A percentile compares a stretch with the other conserved stretches of the same genome.
phyloP scores from a whole-genome alignment of 2,888 invertebrate species.

The Caenorhabditis becei region DNA sequence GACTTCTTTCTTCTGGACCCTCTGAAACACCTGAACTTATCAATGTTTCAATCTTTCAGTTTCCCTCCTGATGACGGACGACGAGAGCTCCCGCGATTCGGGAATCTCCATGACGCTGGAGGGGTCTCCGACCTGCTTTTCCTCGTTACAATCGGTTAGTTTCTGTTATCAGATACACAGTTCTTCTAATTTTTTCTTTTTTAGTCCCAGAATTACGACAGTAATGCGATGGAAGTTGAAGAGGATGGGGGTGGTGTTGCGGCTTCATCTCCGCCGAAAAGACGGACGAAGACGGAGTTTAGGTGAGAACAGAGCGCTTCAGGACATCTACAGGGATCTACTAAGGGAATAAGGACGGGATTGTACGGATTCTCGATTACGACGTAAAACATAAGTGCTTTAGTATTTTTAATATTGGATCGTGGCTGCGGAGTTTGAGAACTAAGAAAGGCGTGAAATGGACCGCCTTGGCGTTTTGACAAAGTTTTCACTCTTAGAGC shows the following conservation, averaged over 20 bases:
- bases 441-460: too few species aligned
- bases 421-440: too few species aligned
- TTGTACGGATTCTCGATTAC: slow-evolving; percentile 23
- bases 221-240: slow-evolving; percentile 25
- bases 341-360: not conserved
- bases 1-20: too few species aligned
- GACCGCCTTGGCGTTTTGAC: too few species aligned
- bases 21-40: too few species aligned
- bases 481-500: too few species aligned
- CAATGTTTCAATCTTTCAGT: slow-evolving; percentile 26
- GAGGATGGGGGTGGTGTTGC: not conserved
- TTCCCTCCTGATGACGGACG: slow-evolving; percentile 11
- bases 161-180: not conserved
- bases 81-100: slow-evolving; percentile 53
- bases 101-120: slow-evolving; percentile 53
- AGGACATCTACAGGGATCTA: not conserved
- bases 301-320: slow-evolving; percentile 10
- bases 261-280: not conserved
- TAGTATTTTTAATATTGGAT: not conserved
- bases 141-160: slow-evolving; percentile 1
- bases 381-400: slow-evolving; percentile 14
- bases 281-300: not conserved
- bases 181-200: not conserved
- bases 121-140: slow-evolving; percentile 23
- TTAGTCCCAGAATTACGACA: not conserved